Evolutionary conservation across 2,888 invertebrate genomes (phyloP), one percentile per base, ranked within the genome.

Genomic region (Conomelus anceps): DNA sequence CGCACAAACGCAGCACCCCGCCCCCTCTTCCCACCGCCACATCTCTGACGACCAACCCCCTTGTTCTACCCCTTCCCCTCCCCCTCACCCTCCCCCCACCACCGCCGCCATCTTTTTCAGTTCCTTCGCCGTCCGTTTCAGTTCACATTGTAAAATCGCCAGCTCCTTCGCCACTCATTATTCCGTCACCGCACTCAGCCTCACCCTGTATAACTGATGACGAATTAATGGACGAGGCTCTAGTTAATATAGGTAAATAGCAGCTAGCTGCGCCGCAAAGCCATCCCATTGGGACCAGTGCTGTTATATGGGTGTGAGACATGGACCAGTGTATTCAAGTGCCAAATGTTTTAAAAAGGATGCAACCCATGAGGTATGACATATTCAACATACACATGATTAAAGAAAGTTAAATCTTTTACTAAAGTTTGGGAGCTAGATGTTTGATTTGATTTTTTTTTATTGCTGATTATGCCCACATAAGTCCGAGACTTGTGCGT

Each of bases 161-260:
- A 1, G 96, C 96, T 41, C 91, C 91, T 86, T 96, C 96, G 89
- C 95, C 97, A 91, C 96, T 96, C 92, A 95, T 97, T 90, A 96
- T 97, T 20, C 96, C 96, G 0, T 96, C 96, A 87, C 95, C 95
- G 0, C 95, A 94, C 91, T 95, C 96, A 24, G 96, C 96, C 91
- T 96, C 97, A 7, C 97, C 97, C 22, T 96, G 96, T 92, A 96
- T 97, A 91, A 97, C 97, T 86, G 98, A 98, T 92, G 98, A 98
- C 93, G 98, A 98, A 92, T 95, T 98, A 22, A 97, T 97, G 97
- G 97, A 98, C 93, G 97, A 97, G 93, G 97, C 97, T 7, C 94
- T 98, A 88, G 96, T 97, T 88, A 97, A 97, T 11, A 95, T 96
- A 92, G 96, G 96, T 85, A 96, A 96, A 94, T 96, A 91, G 90